Evolutionary conservation across 2,113 vertebrate species (phyloP).

Genomic region (human): DNA sequence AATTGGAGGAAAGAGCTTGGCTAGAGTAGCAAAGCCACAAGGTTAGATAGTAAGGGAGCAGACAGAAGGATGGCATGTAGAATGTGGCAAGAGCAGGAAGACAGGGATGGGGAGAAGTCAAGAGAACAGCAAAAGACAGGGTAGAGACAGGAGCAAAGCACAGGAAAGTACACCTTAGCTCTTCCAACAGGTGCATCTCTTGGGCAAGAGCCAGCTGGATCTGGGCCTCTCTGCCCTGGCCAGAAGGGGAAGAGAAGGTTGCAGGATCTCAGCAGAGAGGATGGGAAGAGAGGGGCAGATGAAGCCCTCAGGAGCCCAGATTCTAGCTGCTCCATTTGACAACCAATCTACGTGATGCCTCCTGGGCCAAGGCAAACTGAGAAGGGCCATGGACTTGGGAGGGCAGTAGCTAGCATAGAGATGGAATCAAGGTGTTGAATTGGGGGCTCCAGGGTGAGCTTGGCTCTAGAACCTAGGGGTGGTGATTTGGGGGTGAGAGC

Average conservation of each 20-base stretch:
- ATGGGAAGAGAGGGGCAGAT: neutral
- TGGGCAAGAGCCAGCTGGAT: neutral
- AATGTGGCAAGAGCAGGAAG: neutral
- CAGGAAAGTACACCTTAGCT: neutral
- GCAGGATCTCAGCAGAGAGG: neutral
- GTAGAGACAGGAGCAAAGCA: neutral
- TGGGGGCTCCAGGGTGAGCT: neutral
- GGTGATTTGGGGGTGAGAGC: constrained; percentile 20
- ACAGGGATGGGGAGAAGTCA: neutral
- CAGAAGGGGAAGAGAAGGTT: neutral
- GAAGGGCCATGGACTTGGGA: neutral
- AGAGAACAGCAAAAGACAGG: neutral
- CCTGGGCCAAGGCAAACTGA: neutral
- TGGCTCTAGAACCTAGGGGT: neutral
- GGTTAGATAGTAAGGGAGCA: neutral
- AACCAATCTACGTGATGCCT: neutral
- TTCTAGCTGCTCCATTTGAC: neutral
- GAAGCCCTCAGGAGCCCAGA: neutral
- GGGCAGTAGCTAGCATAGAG: neutral
- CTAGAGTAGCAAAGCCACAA: neutral
- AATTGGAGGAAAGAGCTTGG: neutral
- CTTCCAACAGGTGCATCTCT: neutral
- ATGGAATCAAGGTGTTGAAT: neutral
- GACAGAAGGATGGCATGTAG: neutral
- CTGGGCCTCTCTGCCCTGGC: neutral